A percentile compares a stretch with the other conserved stretches of the same genome.
These are phyloP conservation scores for Rhagoletis zephyria DNA, from an alignment of 1,140 invertebrate species.

Conservation along the genomic window DNA sequence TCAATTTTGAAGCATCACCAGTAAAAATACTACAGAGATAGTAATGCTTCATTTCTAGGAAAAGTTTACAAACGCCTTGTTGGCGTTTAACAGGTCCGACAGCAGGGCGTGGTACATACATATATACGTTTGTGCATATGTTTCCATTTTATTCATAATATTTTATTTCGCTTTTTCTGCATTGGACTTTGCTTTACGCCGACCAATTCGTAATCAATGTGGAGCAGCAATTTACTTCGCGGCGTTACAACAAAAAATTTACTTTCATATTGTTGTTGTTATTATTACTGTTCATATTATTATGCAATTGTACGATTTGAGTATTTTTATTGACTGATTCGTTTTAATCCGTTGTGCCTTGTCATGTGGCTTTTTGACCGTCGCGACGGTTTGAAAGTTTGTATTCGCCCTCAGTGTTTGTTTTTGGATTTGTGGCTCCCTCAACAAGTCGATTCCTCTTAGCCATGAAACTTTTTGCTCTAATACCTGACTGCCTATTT, in stretches of 20 bases:
- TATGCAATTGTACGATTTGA: conserved; percentile 11
- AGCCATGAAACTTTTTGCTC: background rate
- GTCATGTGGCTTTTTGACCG: background rate
- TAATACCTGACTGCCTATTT: background rate
- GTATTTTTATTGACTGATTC: background rate
- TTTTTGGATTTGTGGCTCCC: background rate
- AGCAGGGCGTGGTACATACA: background rate
- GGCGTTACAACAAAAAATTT: background rate
- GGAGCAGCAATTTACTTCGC: background rate
- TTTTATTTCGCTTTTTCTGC: background rate
- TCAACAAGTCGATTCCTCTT: background rate
- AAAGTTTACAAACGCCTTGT: background rate
- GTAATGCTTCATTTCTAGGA: background rate
- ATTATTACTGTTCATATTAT: background rate
- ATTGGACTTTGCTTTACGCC: background rate
- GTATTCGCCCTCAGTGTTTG: background rate
- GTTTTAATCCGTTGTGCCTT: background rate
- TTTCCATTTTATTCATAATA: background rate
- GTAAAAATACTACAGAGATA: too few species aligned
- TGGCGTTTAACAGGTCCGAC: background rate
- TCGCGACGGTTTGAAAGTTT: background rate
- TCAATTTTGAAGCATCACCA: too few species aligned
- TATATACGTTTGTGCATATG: background rate
- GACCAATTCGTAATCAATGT: background rate
- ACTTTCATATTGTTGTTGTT: background rate